Percentiles rank a stretch among this genome's conserved stretches.
phyloP scores from a whole-genome alignment of 2,797 vertebrate genomes.

The Hippopotamyrus pictus region DNA sequence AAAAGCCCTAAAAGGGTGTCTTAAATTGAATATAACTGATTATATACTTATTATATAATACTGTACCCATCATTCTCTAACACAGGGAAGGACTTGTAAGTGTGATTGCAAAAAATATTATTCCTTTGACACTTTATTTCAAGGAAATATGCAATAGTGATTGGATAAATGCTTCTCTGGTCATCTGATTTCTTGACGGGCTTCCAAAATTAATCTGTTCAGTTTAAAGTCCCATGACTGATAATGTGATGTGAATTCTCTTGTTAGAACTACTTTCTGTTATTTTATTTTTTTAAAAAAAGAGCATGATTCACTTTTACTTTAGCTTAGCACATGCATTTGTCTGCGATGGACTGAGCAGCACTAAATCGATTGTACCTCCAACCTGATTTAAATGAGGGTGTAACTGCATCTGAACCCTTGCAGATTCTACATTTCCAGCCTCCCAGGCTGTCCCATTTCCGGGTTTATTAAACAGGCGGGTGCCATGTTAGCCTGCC shows the following conservation, averaged over 20 bases:
- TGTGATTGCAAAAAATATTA: not conserved
- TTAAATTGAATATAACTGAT: not conserved
- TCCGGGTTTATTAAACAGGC: constrained; percentile 19
- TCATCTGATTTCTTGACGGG: not conserved
- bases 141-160: not conserved
- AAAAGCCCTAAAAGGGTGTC: not conserved
- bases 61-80: not conserved
- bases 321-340: not conserved
- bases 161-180: not conserved
- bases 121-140: not conserved
- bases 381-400: not conserved
- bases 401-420: not conserved
- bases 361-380: not conserved
- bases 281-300: not conserved
- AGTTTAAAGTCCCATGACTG: not conserved
- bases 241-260: not conserved
- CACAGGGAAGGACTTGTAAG: not conserved
- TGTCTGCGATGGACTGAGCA: not conserved
- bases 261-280: not conserved
- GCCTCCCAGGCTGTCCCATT: not conserved
- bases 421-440: not conserved
- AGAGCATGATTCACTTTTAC: not conserved
- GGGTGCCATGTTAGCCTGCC: not conserved
- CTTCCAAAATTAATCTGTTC: not conserved
- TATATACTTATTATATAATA: not conserved